Evolutionary conservation across 2,113 vertebrate species (phyloP).

Genomic region (Gnathonemus longibarbis): DNA sequence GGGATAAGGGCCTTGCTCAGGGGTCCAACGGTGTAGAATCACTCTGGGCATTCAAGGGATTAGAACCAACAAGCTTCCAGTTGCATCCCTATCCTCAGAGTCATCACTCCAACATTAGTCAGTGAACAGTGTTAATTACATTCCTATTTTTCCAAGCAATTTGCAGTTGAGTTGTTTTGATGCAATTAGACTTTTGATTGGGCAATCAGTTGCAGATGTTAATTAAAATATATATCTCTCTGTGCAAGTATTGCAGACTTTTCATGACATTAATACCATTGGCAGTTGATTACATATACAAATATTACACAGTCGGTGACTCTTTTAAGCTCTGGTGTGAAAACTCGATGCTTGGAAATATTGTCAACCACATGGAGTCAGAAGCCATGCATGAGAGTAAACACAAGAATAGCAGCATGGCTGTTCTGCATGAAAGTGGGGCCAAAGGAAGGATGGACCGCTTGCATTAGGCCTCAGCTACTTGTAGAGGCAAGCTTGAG

Average conservation of each 20-base stretch:
- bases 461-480: constrained; percentile 21
- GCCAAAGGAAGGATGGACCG: background rate
- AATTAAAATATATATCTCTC: background rate
- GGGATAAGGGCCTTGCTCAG: too few relatives aligned
- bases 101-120: background rate
- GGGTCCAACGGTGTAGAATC: too few relatives aligned
- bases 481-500: constrained; percentile 19
- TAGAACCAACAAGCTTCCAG: too few relatives aligned
- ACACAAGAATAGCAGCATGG: constrained; percentile 50
- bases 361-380: background rate
- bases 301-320: background rate
- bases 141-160: background rate
- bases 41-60: too few relatives aligned
- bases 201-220: background rate
- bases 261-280: background rate
- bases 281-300: background rate
- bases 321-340: constrained; percentile 32
- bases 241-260: background rate
- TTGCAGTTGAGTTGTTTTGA: background rate
- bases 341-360: constrained; percentile 31
- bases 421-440: constrained; percentile 16
- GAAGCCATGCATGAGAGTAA: constrained; percentile 7
- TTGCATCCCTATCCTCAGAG: too few relatives aligned
- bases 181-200: background rate
- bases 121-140: background rate